Percentiles rank a stretch among this genome's conserved stretches.
These are phyloP conservation scores for Galleria mellonella DNA, from an alignment of 1,140 invertebrate species.

Conservation along the genomic window DNA sequence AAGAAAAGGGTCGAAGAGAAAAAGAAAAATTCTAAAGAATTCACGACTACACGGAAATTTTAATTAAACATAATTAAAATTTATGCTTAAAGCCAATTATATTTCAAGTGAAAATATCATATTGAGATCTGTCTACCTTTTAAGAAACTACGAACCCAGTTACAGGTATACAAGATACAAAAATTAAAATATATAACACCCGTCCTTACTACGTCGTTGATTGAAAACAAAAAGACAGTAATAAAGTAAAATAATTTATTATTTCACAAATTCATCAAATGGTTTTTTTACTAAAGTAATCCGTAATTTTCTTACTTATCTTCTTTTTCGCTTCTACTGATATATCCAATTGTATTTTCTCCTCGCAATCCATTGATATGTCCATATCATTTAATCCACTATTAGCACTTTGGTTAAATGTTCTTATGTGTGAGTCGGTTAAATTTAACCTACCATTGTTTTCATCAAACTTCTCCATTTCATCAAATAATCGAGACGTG, in stretches of 20 bases:
- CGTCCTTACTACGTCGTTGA: too few species aligned
- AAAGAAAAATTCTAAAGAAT: too few species aligned
- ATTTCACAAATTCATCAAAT: slow-evolving; percentile 21
- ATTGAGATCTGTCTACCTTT: too few species aligned
- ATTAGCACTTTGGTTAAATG: slow-evolving; percentile 8
- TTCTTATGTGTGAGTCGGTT: slow-evolving; percentile 16
- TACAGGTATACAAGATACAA: too few species aligned
- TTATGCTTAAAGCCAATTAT: too few species aligned
- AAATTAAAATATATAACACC: too few species aligned
- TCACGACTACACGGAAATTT: too few species aligned
- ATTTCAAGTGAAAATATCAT: too few species aligned
- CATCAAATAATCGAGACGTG: slow-evolving; percentile 36
- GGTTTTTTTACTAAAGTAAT: slow-evolving; percentile 54
- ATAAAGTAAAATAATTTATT: background rate
- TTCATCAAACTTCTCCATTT: slow-evolving; percentile 45
- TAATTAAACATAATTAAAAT: too few species aligned
- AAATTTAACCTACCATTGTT: slow-evolving; percentile 37
- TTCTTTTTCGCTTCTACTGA: slow-evolving; percentile 67
- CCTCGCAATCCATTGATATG: slow-evolving; percentile 11
- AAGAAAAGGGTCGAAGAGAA: too few species aligned
- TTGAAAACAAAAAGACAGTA: slow-evolving; percentile 4
- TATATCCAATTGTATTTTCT: slow-evolving; percentile 23
- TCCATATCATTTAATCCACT: background rate
- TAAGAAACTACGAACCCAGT: too few species aligned
- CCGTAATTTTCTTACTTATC: slow-evolving; percentile 50